Base-by-base conservation (phyloP, 2,113 vertebrate genomes). In the Poecile atricapillus region DNA sequence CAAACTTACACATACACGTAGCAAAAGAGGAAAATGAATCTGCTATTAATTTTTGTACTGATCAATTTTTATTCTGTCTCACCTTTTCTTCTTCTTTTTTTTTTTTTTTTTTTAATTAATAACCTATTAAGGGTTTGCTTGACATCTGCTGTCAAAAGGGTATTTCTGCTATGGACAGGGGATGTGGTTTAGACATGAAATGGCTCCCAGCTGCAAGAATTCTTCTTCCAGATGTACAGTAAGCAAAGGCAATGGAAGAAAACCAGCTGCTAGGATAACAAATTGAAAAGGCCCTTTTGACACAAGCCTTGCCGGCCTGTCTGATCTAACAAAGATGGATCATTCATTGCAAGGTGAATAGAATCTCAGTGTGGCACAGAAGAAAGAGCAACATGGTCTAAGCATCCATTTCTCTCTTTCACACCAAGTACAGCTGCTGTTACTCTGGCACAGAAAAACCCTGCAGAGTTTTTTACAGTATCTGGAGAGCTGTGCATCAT, bases 151-250 rank as follows among this genome's bases (percentile, higher is more conserved):
- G 93, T 95, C 95, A 97, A 94, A 94, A 67, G 83, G 85, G 92
- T 96, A 97, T 97, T 98, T 98, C 97, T 96, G 76, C 90, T 94
- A 96, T 83, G 93, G 95, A 96, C 75, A 79, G 75, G 96, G 93
- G 96, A 97, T 96, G 74, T 97, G 95, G 92, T 90, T 96, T 95
- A 97, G 96, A 97, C 93, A 85, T 90, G 93, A 98, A 98, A 98
- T 98, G 97, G 94, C 96, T 97, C 95, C 97, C 98, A 98, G 98
- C 97, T 98, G 97, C 95, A 96, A 91, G 92, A 96, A 97, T 89
- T 55, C 92, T 93, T 97, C 97, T 93, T 97, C 94, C 96, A 98
- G 97, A 97, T 97, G 95, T 84, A 97, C 92, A 96, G 96, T 96
- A 97, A 93, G 97, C 94, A 96, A 97, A 94, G 77, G 90, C 91